phyloP scores from a whole-genome alignment of 2,888 invertebrate species.

The Leucophenga montana region DNA sequence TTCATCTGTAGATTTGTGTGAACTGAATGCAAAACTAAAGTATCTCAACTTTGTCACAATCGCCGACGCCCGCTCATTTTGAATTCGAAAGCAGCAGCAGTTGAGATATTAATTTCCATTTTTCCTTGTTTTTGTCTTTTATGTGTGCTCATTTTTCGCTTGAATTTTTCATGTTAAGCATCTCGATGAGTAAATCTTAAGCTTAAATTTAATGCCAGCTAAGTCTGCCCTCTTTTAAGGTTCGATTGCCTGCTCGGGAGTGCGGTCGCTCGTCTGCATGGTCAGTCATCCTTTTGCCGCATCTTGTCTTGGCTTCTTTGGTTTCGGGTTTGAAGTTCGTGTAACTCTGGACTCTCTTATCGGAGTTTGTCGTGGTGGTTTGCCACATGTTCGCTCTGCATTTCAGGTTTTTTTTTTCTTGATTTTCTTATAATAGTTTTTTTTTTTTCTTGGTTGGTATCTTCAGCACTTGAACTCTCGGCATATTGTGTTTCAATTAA shows the following conservation, averaged over 20 bases:
- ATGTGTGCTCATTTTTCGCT: neutral
- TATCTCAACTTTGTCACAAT: constrained; percentile 12
- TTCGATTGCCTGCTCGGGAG: no score
- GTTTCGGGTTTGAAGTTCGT: constrained; percentile 2
- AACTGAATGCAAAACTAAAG: constrained; percentile 22
- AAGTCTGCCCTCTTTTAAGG: constrained; percentile 1
- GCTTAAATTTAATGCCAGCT: constrained; percentile 39
- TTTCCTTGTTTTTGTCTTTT: constrained; percentile 12
- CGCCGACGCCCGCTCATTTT: neutral
- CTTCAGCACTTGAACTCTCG: constrained; percentile 10
- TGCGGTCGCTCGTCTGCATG: no score
- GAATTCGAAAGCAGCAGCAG: neutral
- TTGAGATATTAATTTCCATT: constrained; percentile 46
- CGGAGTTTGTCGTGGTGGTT: neutral
- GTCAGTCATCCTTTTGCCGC: neutral
- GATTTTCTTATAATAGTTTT: neutral
- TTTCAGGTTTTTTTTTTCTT: constrained; percentile 28
- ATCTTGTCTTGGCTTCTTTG: neutral
- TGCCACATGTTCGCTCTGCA: constrained; percentile 18
- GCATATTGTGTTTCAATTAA: constrained; percentile 58
- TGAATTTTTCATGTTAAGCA: constrained; percentile 16
- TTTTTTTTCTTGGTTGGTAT: constrained; percentile 7
- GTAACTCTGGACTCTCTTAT: neutral
- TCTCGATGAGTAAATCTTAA: constrained; percentile 30
- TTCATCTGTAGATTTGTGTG: constrained; percentile 18